Percentiles rank a stretch among this genome's conserved stretches.
phyloP scores from a whole-genome alignment of 2,797 vertebrate genomes.

The Gymnodraco acuticeps region DNA sequence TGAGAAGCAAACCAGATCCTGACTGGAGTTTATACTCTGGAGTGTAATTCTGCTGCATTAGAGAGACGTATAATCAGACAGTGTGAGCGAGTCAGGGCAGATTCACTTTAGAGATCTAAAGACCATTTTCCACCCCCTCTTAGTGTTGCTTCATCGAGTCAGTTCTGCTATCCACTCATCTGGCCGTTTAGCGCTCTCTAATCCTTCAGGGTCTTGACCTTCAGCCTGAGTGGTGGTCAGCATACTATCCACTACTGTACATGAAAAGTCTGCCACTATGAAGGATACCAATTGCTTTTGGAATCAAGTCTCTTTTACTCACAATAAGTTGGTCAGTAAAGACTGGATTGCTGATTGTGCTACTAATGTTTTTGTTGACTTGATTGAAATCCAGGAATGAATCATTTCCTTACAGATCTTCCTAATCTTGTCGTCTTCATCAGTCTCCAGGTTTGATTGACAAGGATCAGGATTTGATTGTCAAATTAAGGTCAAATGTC shows the following conservation, averaged over 20 bases:
- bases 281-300: slow-evolving; percentile 34
- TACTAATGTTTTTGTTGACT: background rate
- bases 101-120: slow-evolving; percentile 58
- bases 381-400: slow-evolving; percentile 37
- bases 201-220: slow-evolving; percentile 69
- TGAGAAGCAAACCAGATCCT: slow-evolving; percentile 31
- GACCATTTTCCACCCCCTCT: slow-evolving; percentile 31
- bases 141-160: slow-evolving; percentile 24
- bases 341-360: background rate
- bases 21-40: slow-evolving; percentile 22
- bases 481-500: slow-evolving; percentile 37
- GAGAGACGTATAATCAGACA: slow-evolving; percentile 51
- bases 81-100: slow-evolving; percentile 17
- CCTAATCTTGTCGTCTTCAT: slow-evolving; percentile 42
- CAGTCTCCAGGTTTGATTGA: slow-evolving; percentile 29
- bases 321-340: slow-evolving; percentile 3
- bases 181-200: slow-evolving; percentile 58
- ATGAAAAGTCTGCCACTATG: slow-evolving; percentile 62
- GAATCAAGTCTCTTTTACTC: slow-evolving; percentile 25
- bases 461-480: slow-evolving; percentile 33
- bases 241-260: slow-evolving; percentile 41
- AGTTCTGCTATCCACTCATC: slow-evolving; percentile 61
- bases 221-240: slow-evolving; percentile 49
- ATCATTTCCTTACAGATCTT: slow-evolving; percentile 30
- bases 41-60: slow-evolving; percentile 55